Conservation (phyloP, 1,140 invertebrate genomes). For the Palaemon carinicauda region DNA sequence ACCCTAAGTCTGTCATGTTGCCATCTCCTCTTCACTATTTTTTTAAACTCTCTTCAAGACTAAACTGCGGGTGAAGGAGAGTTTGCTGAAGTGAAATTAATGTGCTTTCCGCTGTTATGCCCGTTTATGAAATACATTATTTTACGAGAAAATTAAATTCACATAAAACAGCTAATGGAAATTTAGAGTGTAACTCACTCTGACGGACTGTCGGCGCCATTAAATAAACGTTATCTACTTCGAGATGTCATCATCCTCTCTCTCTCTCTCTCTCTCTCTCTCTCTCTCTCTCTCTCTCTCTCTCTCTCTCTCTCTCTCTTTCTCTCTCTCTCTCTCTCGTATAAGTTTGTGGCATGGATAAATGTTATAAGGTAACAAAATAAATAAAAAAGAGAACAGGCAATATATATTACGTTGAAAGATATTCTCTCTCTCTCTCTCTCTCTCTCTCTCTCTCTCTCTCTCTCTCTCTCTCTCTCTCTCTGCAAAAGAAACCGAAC, state of each 20-base stretch:
- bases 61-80: too few species aligned
- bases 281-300: not conserved
- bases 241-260: not conserved
- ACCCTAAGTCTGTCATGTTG: not conserved
- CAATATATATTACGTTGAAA: too few species aligned
- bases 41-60: too few species aligned
- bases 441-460: constrained; percentile 13
- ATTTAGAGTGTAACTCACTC: too few species aligned
- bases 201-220: too few species aligned
- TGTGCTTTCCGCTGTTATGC: not conserved
- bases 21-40: too few species aligned
- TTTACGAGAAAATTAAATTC: too few species aligned
- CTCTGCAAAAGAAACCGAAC: too few species aligned
- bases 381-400: too few species aligned
- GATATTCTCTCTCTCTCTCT: constrained; percentile 10
- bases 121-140: too few species aligned
- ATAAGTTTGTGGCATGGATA: not conserved
- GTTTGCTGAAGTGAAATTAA: not conserved
- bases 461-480: constrained; percentile 5
- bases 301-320: not conserved
- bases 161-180: too few species aligned
- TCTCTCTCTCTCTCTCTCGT: not conserved
- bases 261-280: not conserved
- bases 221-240: not conserved
- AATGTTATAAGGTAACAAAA: not conserved